Evolutionary conservation across 2,888 invertebrate species (phyloP).

Genomic region (Hermaeophaga mercurialis): DNA sequence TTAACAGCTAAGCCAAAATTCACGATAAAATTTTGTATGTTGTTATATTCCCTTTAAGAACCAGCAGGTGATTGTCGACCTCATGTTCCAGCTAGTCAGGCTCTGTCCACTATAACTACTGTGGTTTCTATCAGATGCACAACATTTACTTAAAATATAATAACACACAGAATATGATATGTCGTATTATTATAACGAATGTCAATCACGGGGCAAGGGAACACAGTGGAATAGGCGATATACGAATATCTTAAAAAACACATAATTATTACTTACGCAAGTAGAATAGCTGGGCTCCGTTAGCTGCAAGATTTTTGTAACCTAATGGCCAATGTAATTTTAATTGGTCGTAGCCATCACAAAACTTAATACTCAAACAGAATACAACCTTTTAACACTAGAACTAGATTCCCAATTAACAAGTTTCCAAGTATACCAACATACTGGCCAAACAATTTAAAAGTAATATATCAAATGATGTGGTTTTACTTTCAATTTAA

Average conservation of each 20-base stretch:
- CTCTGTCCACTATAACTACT: conserved; percentile 28
- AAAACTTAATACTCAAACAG: conserved; percentile 20
- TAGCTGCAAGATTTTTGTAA: conserved; percentile 35
- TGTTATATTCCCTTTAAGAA: no score
- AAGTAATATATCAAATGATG: no score
- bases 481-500: no score
- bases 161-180: conserved; percentile 37
- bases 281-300: conserved; percentile 33
- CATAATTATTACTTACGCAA: conserved; percentile 23
- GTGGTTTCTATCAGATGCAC: conserved; percentile 31
- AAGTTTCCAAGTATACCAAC: no score
- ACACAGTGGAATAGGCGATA: conserved; percentile 26
- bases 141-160: conserved; percentile 36
- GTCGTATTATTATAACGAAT: conserved; percentile 29
- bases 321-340: conserved; percentile 36
- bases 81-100: background rate
- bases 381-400: conserved; percentile 9
- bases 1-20: no score
- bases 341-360: conserved; percentile 38
- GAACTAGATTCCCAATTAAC: no score
- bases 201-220: conserved; percentile 28
- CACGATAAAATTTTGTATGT: no score
- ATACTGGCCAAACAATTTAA: no score
- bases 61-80: background rate
- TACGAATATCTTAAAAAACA: conserved; percentile 29